Conservation (phyloP, 2,797 vertebrate species). For the Peromyscus aztecus region DNA sequence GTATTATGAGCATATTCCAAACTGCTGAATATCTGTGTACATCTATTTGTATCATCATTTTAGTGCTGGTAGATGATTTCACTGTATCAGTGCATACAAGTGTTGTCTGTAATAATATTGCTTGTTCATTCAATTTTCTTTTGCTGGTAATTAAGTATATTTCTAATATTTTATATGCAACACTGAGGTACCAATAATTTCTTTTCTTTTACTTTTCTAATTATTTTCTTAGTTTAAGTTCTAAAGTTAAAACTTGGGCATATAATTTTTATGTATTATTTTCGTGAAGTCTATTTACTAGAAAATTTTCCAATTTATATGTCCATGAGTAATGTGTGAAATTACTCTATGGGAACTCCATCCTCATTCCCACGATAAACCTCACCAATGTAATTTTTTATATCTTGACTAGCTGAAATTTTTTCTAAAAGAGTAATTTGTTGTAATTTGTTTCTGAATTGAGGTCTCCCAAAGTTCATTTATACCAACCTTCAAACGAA, state of each 20-base stretch:
- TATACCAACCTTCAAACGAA: conserved; percentile 43
- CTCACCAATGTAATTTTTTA: conserved; percentile 21
- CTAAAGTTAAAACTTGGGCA: conserved; percentile 24
- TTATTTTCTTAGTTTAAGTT: conserved; percentile 59
- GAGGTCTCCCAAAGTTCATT: conserved; percentile 39
- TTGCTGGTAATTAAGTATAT: conserved; percentile 11
- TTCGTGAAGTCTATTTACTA: conserved; percentile 30
- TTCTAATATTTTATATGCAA: conserved; percentile 48
- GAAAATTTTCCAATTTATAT: conserved; percentile 8
- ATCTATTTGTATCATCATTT: conserved; percentile 26
- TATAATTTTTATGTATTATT: background rate
- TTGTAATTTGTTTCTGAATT: conserved; percentile 42
- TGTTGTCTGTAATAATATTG: background rate
- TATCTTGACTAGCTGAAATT: conserved; percentile 13
- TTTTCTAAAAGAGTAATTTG: background rate
- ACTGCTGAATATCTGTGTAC: background rate
- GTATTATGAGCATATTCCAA: conserved; percentile 13
- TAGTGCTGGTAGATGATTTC: conserved; percentile 33
- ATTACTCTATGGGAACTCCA: background rate
- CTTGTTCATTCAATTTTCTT: background rate
- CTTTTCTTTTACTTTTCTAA: conserved; percentile 22
- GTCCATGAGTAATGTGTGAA: conserved; percentile 1
- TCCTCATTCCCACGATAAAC: background rate
- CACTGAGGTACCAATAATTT: background rate
- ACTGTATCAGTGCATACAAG: background rate